These are phyloP conservation scores for Ictalurus furcatus DNA, from an alignment of 2,113 vertebrate genomes.

Conservation along the genomic window DNA sequence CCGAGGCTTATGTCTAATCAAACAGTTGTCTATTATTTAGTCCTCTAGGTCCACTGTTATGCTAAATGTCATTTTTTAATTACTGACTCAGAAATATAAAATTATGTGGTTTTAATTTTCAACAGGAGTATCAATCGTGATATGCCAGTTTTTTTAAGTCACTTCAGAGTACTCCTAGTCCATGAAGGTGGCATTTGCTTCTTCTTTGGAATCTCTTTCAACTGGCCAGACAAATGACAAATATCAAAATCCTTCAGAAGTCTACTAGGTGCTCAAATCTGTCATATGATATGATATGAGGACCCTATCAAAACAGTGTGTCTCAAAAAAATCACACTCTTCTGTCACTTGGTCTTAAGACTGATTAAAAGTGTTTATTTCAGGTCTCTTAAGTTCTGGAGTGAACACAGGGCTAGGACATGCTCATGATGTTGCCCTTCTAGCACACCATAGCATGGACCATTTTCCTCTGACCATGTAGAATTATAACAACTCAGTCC, in stretches of 20 bases:
- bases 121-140: not conserved
- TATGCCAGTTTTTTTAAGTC: not conserved
- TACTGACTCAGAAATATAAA: not conserved
- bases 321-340: not conserved
- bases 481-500: conserved; percentile 31
- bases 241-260: not conserved
- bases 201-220: not conserved
- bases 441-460: conserved; percentile 25
- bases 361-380: conserved; percentile 12
- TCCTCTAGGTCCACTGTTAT: not conserved
- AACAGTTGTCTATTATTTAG: conserved; percentile 36
- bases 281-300: not conserved
- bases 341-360: not conserved
- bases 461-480: conserved; percentile 23
- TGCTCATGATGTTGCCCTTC: not conserved
- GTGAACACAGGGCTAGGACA: conserved; percentile 6
- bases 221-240: not conserved
- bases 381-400: conserved; percentile 17
- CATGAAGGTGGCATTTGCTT: not conserved
- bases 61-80: not conserved
- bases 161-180: not conserved
- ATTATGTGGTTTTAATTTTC: not conserved
- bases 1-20: conserved; percentile 8
- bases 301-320: not conserved
- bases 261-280: not conserved